Percentiles rank a stretch among this genome's conserved stretches.
These are phyloP conservation scores for Tenthredo amoena DNA, from an alignment of 2,888 invertebrate genomes.

Conservation along the genomic window DNA sequence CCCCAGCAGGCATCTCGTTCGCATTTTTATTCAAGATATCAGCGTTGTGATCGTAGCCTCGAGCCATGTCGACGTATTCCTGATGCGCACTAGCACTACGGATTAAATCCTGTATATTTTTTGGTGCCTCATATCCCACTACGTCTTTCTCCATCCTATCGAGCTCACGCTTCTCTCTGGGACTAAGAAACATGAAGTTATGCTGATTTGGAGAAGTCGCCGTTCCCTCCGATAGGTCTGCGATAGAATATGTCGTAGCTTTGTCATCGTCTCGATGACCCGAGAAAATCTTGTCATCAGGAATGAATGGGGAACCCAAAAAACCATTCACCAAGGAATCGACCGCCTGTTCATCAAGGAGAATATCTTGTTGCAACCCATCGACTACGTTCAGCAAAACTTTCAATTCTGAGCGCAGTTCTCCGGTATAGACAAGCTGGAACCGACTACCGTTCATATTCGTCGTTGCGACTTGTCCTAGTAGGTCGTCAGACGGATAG, in stretches of 20 bases:
- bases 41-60: not conserved
- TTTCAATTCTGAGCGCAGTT: not conserved
- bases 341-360: not conserved
- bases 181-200: not conserved
- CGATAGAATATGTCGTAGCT: not conserved
- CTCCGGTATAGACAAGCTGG: constrained; percentile 21
- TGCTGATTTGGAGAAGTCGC: not conserved
- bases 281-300: not conserved
- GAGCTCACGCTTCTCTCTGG: constrained; percentile 4
- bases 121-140: not conserved
- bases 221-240: not conserved
- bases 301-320: not conserved
- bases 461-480: not conserved
- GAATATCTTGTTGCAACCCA: not conserved
- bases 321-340: not conserved
- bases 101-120: constrained; percentile 31
- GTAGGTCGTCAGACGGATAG: constrained; percentile 1
- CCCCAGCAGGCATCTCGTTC: not conserved
- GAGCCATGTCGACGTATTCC: constrained; percentile 1
- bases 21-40: not conserved
- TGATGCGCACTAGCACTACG: constrained; percentile 37
- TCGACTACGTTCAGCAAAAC: constrained; percentile 32
- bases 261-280: not conserved
- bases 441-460: not conserved
- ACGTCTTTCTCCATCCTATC: not conserved